phyloP scores from a whole-genome alignment of 1,140 invertebrate genomes.

The Campodea augens region DNA sequence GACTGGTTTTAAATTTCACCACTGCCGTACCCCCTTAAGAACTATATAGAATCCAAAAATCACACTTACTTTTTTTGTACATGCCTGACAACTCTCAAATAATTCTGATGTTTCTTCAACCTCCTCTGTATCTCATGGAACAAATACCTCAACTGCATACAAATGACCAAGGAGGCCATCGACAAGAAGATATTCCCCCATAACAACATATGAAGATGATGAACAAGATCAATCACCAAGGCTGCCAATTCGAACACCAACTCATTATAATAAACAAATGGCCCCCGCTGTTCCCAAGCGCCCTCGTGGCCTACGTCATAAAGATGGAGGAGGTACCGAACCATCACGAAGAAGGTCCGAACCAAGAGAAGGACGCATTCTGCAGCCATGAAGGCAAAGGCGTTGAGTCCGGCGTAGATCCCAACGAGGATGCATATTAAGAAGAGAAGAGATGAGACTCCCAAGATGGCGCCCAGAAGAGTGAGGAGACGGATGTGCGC shows the following conservation, averaged over 20 bases:
- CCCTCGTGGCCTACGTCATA: constrained; percentile 36
- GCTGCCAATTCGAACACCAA: constrained; percentile 52
- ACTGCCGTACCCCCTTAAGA: no score
- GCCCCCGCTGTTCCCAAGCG: constrained; percentile 41
- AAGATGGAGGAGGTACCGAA: constrained; percentile 50
- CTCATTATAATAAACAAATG: constrained; percentile 51
- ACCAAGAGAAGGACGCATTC: constrained; percentile 55
- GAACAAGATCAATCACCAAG: constrained; percentile 50
- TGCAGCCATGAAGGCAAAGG: constrained; percentile 67
- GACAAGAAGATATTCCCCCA: constrained; percentile 78
- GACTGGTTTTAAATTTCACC: no score
- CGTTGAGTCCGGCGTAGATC: constrained; percentile 50
- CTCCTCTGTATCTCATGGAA: constrained; percentile 67
- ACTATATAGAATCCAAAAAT: no score
- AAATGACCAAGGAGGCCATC: constrained; percentile 78
- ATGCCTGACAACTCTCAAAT: constrained; percentile 58
- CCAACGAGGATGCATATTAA: constrained; percentile 45
- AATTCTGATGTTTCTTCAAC: constrained; percentile 64
- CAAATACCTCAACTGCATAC: constrained; percentile 68
- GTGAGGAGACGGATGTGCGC: constrained; percentile 44
- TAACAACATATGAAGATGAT: constrained; percentile 58
- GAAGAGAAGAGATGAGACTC: constrained; percentile 42
- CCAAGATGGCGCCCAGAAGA: constrained; percentile 42
- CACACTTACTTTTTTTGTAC: constrained; percentile 66
- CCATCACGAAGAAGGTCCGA: constrained; percentile 48